Percentiles rank a stretch among this genome's conserved stretches.
phyloP scores from a whole-genome alignment of 2,888 invertebrate genomes.

The Ophioninae sp. region DNA sequence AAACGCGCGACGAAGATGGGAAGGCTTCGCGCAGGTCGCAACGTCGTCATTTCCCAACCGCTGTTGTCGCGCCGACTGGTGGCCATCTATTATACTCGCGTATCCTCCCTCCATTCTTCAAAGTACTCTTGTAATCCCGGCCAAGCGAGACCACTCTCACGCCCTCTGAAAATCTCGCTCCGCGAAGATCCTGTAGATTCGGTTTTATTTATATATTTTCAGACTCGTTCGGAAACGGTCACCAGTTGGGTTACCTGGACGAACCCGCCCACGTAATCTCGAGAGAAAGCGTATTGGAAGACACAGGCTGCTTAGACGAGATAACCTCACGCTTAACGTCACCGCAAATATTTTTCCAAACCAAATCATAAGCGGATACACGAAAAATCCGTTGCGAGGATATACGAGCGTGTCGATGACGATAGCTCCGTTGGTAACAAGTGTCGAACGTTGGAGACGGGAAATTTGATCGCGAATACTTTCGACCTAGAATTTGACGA shows the following conservation, averaged over 20 bases:
- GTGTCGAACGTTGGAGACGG: too few relatives aligned
- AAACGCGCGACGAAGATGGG: neutral
- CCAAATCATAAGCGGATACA: too few relatives aligned
- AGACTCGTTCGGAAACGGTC: neutral
- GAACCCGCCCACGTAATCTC: too few relatives aligned
- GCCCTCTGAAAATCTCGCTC: slow-evolving; percentile 26
- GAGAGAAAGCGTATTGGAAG: too few relatives aligned
- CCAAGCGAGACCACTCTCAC: slow-evolving; percentile 18
- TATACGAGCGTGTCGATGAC: too few relatives aligned
- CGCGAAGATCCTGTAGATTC: slow-evolving; percentile 1
- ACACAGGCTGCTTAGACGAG: too few relatives aligned
- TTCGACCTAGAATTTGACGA: too few relatives aligned
- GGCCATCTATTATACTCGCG: slow-evolving; percentile 30
- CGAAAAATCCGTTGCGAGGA: too few relatives aligned
- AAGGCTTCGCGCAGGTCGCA: slow-evolving; percentile 22
- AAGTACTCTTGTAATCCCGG: slow-evolving; percentile 46
- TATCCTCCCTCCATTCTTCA: neutral
- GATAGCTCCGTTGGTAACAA: too few relatives aligned
- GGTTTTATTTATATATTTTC: neutral
- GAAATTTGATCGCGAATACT: too few relatives aligned
- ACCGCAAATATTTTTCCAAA: too few relatives aligned
- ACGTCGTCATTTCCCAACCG: slow-evolving; percentile 46
- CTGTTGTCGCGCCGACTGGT: slow-evolving; percentile 45
- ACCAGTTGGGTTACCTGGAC: slow-evolving; percentile 14
- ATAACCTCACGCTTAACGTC: too few relatives aligned